Conservation (phyloP, 1,140 invertebrate species). For the Meloidogyne exigua region DNA sequence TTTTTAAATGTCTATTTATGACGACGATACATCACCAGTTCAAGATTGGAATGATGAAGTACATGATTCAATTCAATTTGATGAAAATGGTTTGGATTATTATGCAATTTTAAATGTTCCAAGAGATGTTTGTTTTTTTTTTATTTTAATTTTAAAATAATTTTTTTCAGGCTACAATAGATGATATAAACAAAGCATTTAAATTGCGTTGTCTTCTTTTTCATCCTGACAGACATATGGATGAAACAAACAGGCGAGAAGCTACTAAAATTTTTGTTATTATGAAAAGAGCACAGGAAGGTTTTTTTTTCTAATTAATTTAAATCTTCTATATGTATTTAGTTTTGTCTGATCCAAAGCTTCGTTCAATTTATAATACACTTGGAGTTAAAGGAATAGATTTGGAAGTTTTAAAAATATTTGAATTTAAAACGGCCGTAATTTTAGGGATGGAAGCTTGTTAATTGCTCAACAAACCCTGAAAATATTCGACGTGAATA, state of each 20-base stretch:
- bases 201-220: conserved; percentile 57
- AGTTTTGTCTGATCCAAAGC: conserved; percentile 54
- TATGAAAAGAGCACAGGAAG: conserved; percentile 54
- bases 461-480: conserved; percentile 47
- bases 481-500: conserved; percentile 55
- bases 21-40: background rate
- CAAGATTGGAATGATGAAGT: background rate
- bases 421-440: background rate
- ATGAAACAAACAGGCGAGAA: conserved; percentile 54
- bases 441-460: conserved; percentile 47
- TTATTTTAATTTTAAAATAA: background rate
- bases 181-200: conserved; percentile 60
- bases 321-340: conserved; percentile 27
- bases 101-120: conserved; percentile 59
- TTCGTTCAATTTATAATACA: conserved; percentile 59
- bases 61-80: conserved; percentile 17
- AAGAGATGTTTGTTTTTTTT: conserved; percentile 46
- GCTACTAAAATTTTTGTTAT: conserved; percentile 57
- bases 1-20: conserved; percentile 5
- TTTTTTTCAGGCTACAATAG: conserved; percentile 51
- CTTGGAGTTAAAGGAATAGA: conserved; percentile 55
- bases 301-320: conserved; percentile 35
- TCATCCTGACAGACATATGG: conserved; percentile 59
- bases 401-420: conserved; percentile 29
- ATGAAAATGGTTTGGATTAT: conserved; percentile 54